Conservation (phyloP, 2,113 vertebrate species). For the Conger conger region DNA sequence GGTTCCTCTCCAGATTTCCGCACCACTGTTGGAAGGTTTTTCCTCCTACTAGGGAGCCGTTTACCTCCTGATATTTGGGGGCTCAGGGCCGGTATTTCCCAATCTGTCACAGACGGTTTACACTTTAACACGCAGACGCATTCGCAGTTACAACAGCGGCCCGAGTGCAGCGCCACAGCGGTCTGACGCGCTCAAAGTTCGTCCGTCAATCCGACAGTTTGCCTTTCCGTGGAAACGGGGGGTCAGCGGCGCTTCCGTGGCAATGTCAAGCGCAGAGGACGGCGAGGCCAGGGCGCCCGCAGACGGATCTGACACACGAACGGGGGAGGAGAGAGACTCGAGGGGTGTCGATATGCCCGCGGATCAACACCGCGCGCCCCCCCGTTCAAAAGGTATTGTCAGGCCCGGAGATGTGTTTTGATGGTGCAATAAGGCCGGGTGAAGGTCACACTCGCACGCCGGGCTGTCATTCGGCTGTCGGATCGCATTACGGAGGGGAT, state of each 20-base stretch:
- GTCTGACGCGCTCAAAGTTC: constrained; percentile 29
- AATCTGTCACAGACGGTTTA: too few relatives aligned
- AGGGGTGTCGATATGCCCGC: constrained; percentile 67
- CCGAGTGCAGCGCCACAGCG: background rate
- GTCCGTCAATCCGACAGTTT: constrained; percentile 38
- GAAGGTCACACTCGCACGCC: constrained; percentile 68
- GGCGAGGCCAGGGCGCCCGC: constrained; percentile 61
- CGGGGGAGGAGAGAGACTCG: constrained; percentile 69
- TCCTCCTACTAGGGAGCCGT: too few relatives aligned
- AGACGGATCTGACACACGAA: constrained; percentile 59
- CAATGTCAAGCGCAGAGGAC: constrained; percentile 59
- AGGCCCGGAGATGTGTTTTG: constrained; percentile 59
- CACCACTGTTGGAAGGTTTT: too few relatives aligned
- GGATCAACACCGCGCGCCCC: constrained; percentile 69
- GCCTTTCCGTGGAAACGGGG: background rate
- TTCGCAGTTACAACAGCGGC: background rate
- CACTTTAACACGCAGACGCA: background rate
- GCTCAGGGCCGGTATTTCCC: too few relatives aligned
- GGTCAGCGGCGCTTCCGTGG: constrained; percentile 38
- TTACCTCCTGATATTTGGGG: too few relatives aligned
- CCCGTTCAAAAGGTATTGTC: constrained; percentile 53
- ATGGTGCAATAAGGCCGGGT: constrained; percentile 62
- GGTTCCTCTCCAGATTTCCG: too few relatives aligned
- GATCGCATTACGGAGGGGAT: constrained; percentile 61
- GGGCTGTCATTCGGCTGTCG: constrained; percentile 72